Evolutionary conservation across 1,140 invertebrate genomes (phyloP), one percentile per base, ranked within the genome.

Genomic region (Drosophila bipectinata): DNA sequence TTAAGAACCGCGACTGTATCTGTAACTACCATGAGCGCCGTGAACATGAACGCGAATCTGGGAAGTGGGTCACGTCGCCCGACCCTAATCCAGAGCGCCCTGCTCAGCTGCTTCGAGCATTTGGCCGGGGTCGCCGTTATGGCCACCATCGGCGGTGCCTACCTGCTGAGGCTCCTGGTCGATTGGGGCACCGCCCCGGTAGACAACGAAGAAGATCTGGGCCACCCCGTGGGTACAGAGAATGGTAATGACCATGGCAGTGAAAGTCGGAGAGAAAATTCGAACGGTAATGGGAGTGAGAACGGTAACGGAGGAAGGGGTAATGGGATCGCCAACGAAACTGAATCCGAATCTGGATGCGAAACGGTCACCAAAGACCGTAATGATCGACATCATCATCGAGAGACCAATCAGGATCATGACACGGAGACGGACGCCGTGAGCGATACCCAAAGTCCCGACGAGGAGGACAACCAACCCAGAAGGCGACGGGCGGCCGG

Each of bases 101-200:
- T 77, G 49, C 39, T 34, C 15, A 47, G 4, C 15, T 45, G 48
- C 18, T 68, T 30, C 12, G 48, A 52, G 1, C 55, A 68, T 0
- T 26, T 84, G 0, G 3, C 47, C 3, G 44, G 58, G 8, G 44
- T 63, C 1, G 58, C 57, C 6, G 10, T 21, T 0, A 7, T 51
- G 6, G 49, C 51, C 28, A 47, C 48, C 39, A 7, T 8, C 7
- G 15, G 15, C 32, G 6, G 62, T 8, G 9, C 39, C 1, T 39
- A 68, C 2, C 2, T 54, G 1, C 1, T 69, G 9, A 14, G 12
- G 26, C 32, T 24, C 4, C 34, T 24, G 24, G 48, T 47, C 21
- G 41, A 44, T 4, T 44, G 41, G 41, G 14, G 41, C 34, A 4
- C 34, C 12, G 10, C 34, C 10, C 34, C 10, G 12, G 1, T 3